These are phyloP conservation scores for Pimpla rufipes DNA, from an alignment of 2,888 invertebrate genomes.

Conservation along the genomic window DNA sequence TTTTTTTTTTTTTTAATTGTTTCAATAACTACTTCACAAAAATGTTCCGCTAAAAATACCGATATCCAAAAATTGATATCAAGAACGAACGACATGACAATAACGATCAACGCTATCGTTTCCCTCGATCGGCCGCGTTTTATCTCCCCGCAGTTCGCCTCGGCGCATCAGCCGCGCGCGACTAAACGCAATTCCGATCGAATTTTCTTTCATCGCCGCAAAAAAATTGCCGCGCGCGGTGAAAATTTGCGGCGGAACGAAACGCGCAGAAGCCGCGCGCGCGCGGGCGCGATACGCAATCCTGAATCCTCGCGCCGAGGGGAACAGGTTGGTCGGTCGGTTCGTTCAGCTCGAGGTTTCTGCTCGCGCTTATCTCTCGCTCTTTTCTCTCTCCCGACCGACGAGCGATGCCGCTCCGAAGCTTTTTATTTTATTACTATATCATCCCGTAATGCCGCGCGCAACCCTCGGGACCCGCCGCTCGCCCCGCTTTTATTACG, in stretches of 20 bases:
- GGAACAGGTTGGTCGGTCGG: constrained; percentile 35
- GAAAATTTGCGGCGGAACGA: constrained; percentile 52
- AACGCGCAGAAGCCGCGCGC: constrained; percentile 2
- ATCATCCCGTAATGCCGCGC: constrained; percentile 80
- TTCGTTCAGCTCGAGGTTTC: constrained; percentile 30
- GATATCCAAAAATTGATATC: too few species aligned
- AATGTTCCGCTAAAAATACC: too few species aligned
- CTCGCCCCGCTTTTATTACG: constrained; percentile 83
- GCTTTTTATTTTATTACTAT: constrained; percentile 83
- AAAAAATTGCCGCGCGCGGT: not conserved
- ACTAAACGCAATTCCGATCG: constrained; percentile 11
- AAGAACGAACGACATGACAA: too few species aligned
- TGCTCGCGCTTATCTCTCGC: constrained; percentile 57
- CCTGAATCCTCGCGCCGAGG: not conserved
- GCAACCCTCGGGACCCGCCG: constrained; percentile 77
- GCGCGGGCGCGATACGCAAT: not conserved
- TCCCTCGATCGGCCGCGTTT: not conserved
- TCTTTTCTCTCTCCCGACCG: constrained; percentile 65
- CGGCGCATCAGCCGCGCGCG: not conserved
- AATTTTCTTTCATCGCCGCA: constrained; percentile 14
- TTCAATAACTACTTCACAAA: too few species aligned
- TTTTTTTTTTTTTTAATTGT: too few species aligned
- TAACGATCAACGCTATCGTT: too few species aligned
- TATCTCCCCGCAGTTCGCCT: constrained; percentile 14
- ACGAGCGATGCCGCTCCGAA: constrained; percentile 70